phyloP scores from a whole-genome alignment of 1,140 invertebrate species.

The Diuraphis noxia region DNA sequence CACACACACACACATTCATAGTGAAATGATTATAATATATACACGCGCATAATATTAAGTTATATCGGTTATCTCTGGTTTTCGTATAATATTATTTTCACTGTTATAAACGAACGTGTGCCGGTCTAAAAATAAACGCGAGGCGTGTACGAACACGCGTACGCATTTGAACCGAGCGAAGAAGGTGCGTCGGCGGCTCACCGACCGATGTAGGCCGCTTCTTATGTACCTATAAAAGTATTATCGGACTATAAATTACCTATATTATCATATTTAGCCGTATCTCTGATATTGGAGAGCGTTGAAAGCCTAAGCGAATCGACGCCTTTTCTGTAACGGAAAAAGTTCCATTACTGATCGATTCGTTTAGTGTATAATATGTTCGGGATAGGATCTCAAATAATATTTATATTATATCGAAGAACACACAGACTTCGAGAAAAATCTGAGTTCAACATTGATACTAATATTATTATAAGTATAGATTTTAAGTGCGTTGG shows the following conservation, averaged over 20 bases:
- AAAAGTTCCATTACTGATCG: background rate
- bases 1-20: background rate
- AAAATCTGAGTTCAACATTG: background rate
- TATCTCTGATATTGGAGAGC: background rate
- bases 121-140: background rate
- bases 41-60: background rate
- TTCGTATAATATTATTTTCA: slow-evolving; percentile 17
- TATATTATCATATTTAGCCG: background rate
- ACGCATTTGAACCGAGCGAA: background rate
- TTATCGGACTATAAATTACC: background rate
- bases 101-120: slow-evolving; percentile 14
- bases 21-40: background rate
- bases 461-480: background rate
- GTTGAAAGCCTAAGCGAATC: background rate
- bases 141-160: background rate
- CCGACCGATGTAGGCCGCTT: background rate
- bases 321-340: background rate
- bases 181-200: background rate
- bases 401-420: too few relatives aligned
- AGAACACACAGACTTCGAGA: background rate
- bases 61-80: background rate
- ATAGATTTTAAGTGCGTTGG: background rate
- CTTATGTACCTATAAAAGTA: background rate
- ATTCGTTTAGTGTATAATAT: background rate
- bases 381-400: too few relatives aligned